Percentiles rank a stretch among this genome's conserved stretches.
Conservation (phyloP, 2,113 vertebrate genomes). For the Tupaia chinensis region DNA sequence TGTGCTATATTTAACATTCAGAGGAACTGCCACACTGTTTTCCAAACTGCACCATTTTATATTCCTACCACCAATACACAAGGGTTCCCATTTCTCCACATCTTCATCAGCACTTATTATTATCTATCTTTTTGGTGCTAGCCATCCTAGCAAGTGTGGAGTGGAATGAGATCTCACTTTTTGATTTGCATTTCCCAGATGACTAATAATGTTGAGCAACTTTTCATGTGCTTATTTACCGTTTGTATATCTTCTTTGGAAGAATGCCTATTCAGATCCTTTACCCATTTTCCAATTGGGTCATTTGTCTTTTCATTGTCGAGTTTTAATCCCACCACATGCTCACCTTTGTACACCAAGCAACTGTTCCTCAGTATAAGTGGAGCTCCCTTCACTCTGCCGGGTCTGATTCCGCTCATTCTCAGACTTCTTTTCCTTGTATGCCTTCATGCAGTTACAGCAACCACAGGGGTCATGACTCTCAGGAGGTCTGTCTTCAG, state of each 20-base stretch:
- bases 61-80: background rate
- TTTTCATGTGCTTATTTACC: background rate
- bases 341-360: slow-evolving; percentile 94
- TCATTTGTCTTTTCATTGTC: background rate
- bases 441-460: slow-evolving; percentile 75
- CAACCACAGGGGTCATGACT: slow-evolving; percentile 86
- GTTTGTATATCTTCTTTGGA: background rate
- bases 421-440: slow-evolving; percentile 87
- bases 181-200: slow-evolving; percentile 20
- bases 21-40: background rate
- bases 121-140: background rate
- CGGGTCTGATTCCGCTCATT: slow-evolving; percentile 81
- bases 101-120: background rate
- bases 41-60: background rate
- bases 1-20: background rate
- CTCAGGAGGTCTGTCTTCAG: slow-evolving; percentile 83
- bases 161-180: background rate
- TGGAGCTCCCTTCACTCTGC: slow-evolving; percentile 86
- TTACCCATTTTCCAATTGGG: background rate
- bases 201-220: background rate
- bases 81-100: background rate
- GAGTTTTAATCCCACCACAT: background rate
- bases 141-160: background rate
- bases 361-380: slow-evolving; percentile 94
- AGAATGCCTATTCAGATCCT: background rate